These are phyloP conservation scores for Sylvia atricapilla DNA, from an alignment of 2,113 vertebrate genomes.

Conservation along the genomic window DNA sequence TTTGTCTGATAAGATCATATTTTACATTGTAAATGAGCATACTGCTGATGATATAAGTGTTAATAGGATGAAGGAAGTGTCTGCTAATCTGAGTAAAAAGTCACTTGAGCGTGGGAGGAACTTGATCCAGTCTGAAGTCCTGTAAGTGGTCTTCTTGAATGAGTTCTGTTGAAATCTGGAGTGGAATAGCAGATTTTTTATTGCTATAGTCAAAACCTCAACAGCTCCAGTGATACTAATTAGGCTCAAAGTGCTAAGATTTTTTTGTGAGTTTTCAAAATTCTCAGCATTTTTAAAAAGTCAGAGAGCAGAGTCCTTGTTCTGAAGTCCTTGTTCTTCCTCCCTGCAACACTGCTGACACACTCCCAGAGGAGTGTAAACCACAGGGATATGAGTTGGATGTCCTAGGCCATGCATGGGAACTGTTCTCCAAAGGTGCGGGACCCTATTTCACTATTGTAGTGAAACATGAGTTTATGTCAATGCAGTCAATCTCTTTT, in stretches of 20 bases:
- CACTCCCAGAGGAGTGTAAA: neutral
- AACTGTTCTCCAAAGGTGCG: neutral
- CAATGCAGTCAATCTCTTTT: neutral
- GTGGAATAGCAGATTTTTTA: neutral
- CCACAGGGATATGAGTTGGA: neutral
- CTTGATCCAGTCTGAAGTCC: neutral
- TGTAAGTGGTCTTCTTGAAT: neutral
- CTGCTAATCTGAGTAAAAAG: neutral
- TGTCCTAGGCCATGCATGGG: neutral
- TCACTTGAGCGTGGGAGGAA: neutral
- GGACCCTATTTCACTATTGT: neutral
- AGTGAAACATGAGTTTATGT: neutral
- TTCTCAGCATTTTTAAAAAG: neutral
- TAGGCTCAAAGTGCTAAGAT: neutral
- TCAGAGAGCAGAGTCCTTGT: neutral
- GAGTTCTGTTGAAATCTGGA: neutral
- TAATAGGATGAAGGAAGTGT: neutral
- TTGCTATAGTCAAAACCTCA: neutral
- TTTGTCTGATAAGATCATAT: neutral
- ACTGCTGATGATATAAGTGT: neutral
- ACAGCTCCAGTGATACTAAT: neutral
- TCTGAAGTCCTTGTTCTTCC: neutral
- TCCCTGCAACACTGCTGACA: neutral
- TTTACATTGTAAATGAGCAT: conserved; percentile 1
- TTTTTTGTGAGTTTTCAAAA: neutral